These are phyloP conservation scores for Mormyrus lacerda DNA, from an alignment of 2,113 vertebrate species.

Conservation along the genomic window DNA sequence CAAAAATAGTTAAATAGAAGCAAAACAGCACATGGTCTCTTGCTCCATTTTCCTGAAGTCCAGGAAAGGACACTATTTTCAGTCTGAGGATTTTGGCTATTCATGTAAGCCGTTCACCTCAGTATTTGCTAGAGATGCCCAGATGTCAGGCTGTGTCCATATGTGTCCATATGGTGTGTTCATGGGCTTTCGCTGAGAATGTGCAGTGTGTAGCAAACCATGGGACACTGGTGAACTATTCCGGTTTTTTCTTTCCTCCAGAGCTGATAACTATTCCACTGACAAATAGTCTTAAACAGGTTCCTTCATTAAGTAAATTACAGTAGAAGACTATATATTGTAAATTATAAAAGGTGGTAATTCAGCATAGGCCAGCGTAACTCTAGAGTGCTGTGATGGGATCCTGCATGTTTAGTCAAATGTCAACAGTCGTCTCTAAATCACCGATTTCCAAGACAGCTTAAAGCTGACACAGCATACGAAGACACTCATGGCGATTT, in stretches of 20 bases:
- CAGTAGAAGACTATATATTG: neutral
- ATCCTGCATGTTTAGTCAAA: neutral
- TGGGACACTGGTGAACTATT: neutral
- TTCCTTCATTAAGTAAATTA: neutral
- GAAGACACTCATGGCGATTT: slow-evolving; percentile 39
- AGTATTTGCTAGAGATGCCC: slow-evolving; percentile 30
- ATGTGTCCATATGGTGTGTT: neutral
- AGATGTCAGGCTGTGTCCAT: slow-evolving; percentile 31
- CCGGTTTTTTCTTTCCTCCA: neutral
- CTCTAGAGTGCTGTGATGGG: neutral
- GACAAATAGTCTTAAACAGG: neutral
- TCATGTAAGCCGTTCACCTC: slow-evolving; percentile 39
- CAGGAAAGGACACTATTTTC: neutral
- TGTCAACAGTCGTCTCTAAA: neutral
- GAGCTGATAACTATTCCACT: neutral
- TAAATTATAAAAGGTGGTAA: neutral
- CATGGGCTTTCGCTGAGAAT: neutral
- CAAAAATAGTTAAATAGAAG: neutral
- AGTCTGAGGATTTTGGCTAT: slow-evolving; percentile 8
- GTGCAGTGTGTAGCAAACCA: neutral
- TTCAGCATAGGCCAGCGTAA: neutral
- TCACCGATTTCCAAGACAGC: slow-evolving; percentile 13
- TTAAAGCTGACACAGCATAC: neutral
- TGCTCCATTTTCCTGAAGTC: neutral
- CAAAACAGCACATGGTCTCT: neutral